phyloP scores from a whole-genome alignment of 2,888 invertebrate species.

The Diplolepis rosae region DNA sequence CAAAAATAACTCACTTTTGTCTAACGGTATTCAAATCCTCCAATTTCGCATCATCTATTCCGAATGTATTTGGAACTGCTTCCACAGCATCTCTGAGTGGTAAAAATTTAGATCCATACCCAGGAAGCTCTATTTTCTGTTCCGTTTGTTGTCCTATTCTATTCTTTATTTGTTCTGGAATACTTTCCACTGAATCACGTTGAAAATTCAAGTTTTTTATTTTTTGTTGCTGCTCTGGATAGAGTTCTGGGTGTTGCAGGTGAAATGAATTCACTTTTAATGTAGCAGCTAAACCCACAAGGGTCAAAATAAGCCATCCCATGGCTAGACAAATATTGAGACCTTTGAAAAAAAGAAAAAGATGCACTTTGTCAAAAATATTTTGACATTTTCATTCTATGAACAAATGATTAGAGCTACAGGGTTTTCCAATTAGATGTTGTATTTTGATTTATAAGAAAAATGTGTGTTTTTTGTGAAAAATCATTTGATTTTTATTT shows the following conservation, averaged over 20 bases:
- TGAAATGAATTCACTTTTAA: constrained; percentile 60
- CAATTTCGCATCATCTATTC: constrained; percentile 24
- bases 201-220: constrained; percentile 66
- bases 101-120: constrained; percentile 73
- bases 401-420: too few species aligned
- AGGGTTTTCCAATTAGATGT: too few species aligned
- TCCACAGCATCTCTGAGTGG: constrained; percentile 87
- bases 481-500: too few species aligned
- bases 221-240: constrained; percentile 54
- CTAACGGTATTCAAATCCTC: neutral
- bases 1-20: neutral
- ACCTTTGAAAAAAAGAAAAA: too few species aligned
- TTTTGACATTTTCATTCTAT: too few species aligned
- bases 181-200: constrained; percentile 74
- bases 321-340: constrained; percentile 49
- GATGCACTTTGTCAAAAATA: too few species aligned
- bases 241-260: constrained; percentile 58
- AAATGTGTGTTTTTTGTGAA: too few species aligned
- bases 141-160: constrained; percentile 12
- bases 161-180: constrained; percentile 57
- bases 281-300: constrained; percentile 53
- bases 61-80: constrained; percentile 59
- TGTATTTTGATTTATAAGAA: too few species aligned
- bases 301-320: constrained; percentile 54
- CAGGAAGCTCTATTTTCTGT: constrained; percentile 38